These are phyloP conservation scores for Cantharis lateralis DNA, from an alignment of 2,888 invertebrate genomes.

Conservation along the genomic window DNA sequence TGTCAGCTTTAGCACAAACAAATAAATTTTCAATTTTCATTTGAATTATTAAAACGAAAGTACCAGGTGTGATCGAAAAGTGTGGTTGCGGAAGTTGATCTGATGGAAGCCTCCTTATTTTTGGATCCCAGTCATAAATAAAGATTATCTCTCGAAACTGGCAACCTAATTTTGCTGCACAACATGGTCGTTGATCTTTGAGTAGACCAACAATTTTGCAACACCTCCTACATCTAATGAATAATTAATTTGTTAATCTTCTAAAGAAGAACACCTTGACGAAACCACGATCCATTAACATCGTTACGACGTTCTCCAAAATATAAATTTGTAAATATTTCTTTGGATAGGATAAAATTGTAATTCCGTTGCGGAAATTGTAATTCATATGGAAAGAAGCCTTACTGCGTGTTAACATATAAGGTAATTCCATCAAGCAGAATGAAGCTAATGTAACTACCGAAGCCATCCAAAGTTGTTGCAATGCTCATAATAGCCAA, in stretches of 20 bases:
- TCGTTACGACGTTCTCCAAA: not conserved
- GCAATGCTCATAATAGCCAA: not conserved
- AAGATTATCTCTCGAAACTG: not conserved
- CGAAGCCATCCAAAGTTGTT: slow-evolving; percentile 15
- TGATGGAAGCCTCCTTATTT: not conserved
- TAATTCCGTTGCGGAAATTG: not conserved
- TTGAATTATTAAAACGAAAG: not conserved
- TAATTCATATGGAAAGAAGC: slow-evolving; percentile 19
- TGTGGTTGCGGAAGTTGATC: not conserved
- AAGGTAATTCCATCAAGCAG: slow-evolving; percentile 25
- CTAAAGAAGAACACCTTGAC: not conserved
- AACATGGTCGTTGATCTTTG: not conserved
- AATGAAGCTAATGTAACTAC: slow-evolving; percentile 19
- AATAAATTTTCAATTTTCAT: not conserved
- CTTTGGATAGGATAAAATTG: not conserved
- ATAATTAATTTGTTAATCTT: not conserved
- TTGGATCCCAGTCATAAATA: not conserved
- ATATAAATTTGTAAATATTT: not conserved
- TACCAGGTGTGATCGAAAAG: not conserved
- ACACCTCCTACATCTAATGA: not conserved
- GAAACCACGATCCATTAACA: not conserved
- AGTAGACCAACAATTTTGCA: not conserved
- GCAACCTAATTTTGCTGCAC: not conserved
- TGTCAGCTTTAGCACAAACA: not conserved
- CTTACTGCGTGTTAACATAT: slow-evolving; percentile 8